Evolutionary conservation across 2,888 invertebrate genomes (phyloP), one percentile per base, ranked within the genome.

Genomic region (Eupithecia subumbrata): DNA sequence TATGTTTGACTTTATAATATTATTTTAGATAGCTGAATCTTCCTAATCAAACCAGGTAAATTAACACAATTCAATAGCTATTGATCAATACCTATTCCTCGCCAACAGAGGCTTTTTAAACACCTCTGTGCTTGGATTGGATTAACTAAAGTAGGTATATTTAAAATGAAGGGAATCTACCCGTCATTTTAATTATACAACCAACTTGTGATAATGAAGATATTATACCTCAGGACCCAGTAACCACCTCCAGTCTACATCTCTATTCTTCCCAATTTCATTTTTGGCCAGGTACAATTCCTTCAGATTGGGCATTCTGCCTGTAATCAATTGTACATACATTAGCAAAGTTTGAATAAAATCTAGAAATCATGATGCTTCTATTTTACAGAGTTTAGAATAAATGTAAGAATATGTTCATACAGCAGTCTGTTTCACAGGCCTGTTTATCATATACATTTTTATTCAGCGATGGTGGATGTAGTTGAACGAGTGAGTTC

Each of bases 241-340:
- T 71, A 97, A 85, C 97, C 97, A 97, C 56, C 89, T 87, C 97
- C 97, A 97, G 80, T 96, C 95, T 14, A 91, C 83, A 11, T 91
- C 87, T 30, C 91, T 86, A 77, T 94, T 95, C 11, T 79, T 77
- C 25, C 96, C 96, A 45, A 98, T 91, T 67, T 90, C 88, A 91
- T 98, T 98, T 75, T 96, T 93, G 0, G 96, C 93, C 34, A 98
- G 83, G 87, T 96, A 93, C 14, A 98, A 86, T 84, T 96, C 96
- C 76, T 90, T 91, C 71, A 98, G 87, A 83, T 92, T 95, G 0
- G 95, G 93, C 84, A 98, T 92, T 79, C 89, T 86, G 25, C 93
- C 92, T 94, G 85, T 25, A 86, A 89, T 74, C 16, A 75, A 64
- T 34, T 25, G 60, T 14, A 60, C 60, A 25, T 22, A 60, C 25